Percentiles rank a stretch among this genome's conserved stretches.
phyloP scores from a whole-genome alignment of 2,888 invertebrate genomes.

The Drosophila suboccidentalis region DNA sequence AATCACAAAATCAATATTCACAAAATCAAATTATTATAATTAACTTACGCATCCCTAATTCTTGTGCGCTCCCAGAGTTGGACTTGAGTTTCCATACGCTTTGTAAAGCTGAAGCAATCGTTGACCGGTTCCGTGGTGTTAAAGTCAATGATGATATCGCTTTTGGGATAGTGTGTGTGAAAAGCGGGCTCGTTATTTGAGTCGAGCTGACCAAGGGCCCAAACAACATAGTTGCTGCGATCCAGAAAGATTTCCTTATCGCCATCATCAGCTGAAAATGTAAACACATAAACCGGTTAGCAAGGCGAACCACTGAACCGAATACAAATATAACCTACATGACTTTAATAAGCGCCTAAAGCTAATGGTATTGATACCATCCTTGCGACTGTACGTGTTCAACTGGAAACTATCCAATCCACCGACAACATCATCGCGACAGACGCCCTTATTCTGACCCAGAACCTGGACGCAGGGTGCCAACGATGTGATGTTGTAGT shows the following conservation, averaged over 20 bases:
- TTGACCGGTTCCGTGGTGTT: constrained; percentile 88
- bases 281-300: background rate
- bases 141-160: constrained; percentile 89
- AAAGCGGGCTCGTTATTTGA: constrained; percentile 92
- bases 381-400: constrained; percentile 89
- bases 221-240: constrained; percentile 89
- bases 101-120: constrained; percentile 92
- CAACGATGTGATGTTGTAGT: constrained; percentile 94
- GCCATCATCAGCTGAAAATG: constrained; percentile 89
- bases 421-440: constrained; percentile 93
- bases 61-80: constrained; percentile 88
- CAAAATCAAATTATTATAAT: too few species aligned
- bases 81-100: constrained; percentile 81
- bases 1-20: too few species aligned
- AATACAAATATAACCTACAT: constrained; percentile 85
- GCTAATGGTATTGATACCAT: constrained; percentile 92
- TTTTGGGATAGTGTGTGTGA: constrained; percentile 92
- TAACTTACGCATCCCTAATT: constrained; percentile 88
- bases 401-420: constrained; percentile 94
- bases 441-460: constrained; percentile 94
- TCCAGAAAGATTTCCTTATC: constrained; percentile 91
- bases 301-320: too few species aligned
- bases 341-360: constrained; percentile 92
- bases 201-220: constrained; percentile 94
- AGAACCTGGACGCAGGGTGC: constrained; percentile 95